These are phyloP conservation scores for Calosoma granatense DNA, from an alignment of 1,140 invertebrate genomes.

Conservation along the genomic window DNA sequence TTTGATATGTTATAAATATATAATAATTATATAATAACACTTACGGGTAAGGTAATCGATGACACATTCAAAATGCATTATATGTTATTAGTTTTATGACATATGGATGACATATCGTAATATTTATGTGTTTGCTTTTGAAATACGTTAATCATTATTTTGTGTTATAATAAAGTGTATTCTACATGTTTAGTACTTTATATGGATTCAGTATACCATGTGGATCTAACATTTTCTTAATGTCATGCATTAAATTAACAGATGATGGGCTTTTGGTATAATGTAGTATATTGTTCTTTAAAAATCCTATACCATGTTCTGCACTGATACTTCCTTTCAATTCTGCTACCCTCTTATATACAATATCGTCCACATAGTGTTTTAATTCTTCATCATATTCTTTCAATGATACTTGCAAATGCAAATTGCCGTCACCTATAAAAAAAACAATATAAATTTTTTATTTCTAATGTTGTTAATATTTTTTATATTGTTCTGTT, in stretches of 20 bases:
- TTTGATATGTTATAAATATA: too few species aligned
- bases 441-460: constrained; percentile 19
- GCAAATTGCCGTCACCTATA: constrained; percentile 80
- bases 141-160: too few species aligned
- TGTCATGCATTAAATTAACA: constrained; percentile 67
- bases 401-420: constrained; percentile 72
- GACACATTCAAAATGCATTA: too few species aligned
- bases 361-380: constrained; percentile 72
- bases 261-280: constrained; percentile 70
- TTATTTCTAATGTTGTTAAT: constrained; percentile 15
- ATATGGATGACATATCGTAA: too few species aligned
- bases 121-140: too few species aligned
- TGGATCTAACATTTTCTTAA: constrained; percentile 85
- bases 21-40: too few species aligned
- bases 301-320: constrained; percentile 90
- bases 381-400: constrained; percentile 59
- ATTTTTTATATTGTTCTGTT: neutral
- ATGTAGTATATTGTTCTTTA: constrained; percentile 77
- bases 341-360: constrained; percentile 78
- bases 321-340: constrained; percentile 84
- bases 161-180: too few species aligned
- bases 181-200: constrained; percentile 83
- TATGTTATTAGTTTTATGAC: too few species aligned
- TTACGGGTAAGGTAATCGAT: too few species aligned
- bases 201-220: constrained; percentile 93